A percentile compares a stretch with the other conserved stretches of the same genome.
Evolutionary conservation across 2,113 vertebrate genomes (phyloP).

Genomic region (Nothocercus nigrocapillus): DNA sequence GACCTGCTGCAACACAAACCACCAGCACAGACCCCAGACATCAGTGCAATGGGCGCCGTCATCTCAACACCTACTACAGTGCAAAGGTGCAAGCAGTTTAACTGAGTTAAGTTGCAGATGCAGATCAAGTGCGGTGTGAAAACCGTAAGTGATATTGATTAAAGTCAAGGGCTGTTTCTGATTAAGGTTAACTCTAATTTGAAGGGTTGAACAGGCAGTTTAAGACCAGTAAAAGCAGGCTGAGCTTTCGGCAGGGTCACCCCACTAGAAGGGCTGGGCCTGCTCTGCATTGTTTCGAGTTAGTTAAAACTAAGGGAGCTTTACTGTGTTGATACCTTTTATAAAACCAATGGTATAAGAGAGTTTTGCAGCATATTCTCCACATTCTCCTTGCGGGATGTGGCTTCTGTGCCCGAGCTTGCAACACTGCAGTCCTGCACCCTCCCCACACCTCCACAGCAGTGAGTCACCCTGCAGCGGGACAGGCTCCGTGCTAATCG

Average conservation of each 20-base stretch:
- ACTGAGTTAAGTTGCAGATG: neutral
- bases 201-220: neutral
- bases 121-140: neutral
- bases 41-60: too few species aligned
- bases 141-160: neutral
- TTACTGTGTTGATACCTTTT: neutral
- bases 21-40: too few species aligned
- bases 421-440: neutral
- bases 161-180: neutral
- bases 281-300: neutral
- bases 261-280: neutral
- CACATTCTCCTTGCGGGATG: neutral
- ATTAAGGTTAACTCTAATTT: slow-evolving; percentile 13
- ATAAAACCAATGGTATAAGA: neutral
- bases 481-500: slow-evolving; percentile 2
- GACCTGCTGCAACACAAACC: neutral
- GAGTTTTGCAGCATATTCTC: neutral
- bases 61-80: neutral
- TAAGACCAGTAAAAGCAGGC: neutral
- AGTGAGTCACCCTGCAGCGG: slow-evolving; percentile 2
- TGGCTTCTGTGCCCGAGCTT: slow-evolving; percentile 15
- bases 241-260: neutral
- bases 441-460: neutral
- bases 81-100: neutral
- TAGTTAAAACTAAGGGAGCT: neutral